Evolutionary conservation across 2,113 vertebrate genomes (phyloP).

Genomic region (Clarias macrocephalus): DNA sequence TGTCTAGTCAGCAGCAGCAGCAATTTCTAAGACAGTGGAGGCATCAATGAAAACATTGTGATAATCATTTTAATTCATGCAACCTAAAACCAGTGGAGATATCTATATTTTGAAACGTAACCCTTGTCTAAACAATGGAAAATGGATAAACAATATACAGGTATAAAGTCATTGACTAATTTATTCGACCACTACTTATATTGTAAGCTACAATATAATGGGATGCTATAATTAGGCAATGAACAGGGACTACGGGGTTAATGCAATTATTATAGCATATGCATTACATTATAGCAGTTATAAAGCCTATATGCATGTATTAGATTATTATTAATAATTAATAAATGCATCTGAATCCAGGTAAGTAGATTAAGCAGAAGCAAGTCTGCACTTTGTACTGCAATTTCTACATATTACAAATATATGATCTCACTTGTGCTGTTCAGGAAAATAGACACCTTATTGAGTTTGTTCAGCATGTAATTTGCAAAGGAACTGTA

Average conservation of each 20-base stretch:
- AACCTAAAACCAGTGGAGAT: neutral
- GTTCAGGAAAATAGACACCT: neutral
- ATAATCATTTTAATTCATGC: neutral
- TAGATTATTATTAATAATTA: neutral
- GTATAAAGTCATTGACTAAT: neutral
- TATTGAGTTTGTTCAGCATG: neutral
- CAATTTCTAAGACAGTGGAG: neutral
- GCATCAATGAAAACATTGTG: neutral
- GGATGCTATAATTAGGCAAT: neutral
- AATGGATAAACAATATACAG: neutral
- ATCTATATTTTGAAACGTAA: neutral
- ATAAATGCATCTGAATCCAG: neutral
- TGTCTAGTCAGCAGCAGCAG: conserved; percentile 1
- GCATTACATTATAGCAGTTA: too few species aligned
- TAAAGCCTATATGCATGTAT: neutral
- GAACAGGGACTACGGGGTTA: neutral
- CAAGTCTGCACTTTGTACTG: neutral
- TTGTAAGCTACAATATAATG: neutral
- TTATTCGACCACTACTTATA: neutral
- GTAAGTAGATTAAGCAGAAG: neutral
- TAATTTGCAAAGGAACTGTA: neutral
- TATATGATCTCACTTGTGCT: too few species aligned
- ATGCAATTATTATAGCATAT: neutral
- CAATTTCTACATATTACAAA: neutral
- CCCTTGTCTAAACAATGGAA: neutral